phyloP scores from a whole-genome alignment of 2,113 vertebrate species.

The Chamaea fasciata region DNA sequence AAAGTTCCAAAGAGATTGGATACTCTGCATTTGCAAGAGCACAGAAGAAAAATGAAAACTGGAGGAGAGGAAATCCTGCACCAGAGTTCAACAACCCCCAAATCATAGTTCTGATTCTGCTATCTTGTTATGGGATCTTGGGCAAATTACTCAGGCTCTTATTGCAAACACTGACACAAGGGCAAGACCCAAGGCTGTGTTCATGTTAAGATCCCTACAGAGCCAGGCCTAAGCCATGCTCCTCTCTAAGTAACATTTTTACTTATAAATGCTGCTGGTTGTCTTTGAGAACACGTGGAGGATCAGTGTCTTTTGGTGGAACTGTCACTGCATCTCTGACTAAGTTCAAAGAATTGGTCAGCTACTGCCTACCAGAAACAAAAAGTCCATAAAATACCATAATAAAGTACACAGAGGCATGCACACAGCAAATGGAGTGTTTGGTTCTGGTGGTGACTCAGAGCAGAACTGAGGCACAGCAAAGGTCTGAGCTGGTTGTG shows the following conservation, averaged over 20 bases:
- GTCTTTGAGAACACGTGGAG: background rate
- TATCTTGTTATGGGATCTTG: background rate
- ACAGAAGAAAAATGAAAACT: background rate
- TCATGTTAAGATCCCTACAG: background rate
- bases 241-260: background rate
- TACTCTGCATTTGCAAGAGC: background rate
- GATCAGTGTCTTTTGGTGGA: background rate
- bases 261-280: background rate
- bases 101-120: background rate
- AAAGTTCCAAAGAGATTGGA: background rate
- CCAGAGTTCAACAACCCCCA: background rate
- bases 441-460: background rate
- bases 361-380: background rate
- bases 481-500: background rate
- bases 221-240: background rate
- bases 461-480: background rate
- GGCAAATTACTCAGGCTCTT: background rate
- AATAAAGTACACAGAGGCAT: fast-evolving
- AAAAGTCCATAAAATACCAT: background rate
- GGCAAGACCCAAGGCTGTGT: background rate
- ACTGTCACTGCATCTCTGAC: background rate
- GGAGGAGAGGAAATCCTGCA: background rate
- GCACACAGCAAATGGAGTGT: background rate
- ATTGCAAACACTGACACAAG: background rate
- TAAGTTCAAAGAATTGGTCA: background rate